A percentile compares a stretch with the other conserved stretches of the same genome.
phyloP scores from a whole-genome alignment of 2,888 invertebrate species.

The Campoletis raptor region DNA sequence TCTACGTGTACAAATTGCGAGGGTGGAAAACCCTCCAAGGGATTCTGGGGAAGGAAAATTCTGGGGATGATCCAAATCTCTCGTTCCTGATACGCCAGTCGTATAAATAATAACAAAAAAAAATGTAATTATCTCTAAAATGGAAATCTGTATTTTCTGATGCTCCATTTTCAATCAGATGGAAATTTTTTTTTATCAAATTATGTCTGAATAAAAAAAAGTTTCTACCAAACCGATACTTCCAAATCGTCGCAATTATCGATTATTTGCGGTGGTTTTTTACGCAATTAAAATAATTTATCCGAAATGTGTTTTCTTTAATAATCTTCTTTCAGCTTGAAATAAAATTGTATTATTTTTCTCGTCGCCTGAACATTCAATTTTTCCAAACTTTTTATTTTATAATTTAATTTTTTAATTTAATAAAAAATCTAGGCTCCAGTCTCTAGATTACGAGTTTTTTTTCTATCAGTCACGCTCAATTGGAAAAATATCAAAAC shows the following conservation, averaged over 20 bases:
- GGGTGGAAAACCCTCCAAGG: constrained; percentile 20
- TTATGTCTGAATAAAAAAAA: background rate
- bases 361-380: too few relatives aligned
- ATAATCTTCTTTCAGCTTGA: background rate
- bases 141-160: background rate
- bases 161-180: background rate
- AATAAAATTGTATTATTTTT: background rate
- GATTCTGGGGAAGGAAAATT: constrained; percentile 33
- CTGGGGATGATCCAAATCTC: background rate
- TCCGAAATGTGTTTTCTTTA: background rate
- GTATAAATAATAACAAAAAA: constrained; percentile 32
- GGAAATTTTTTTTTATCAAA: background rate
- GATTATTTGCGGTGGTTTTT: background rate
- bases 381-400: too few relatives aligned
- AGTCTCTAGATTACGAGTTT: background rate
- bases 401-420: background rate
- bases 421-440: background rate
- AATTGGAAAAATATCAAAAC: too few relatives aligned
- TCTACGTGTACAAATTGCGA: constrained; percentile 18
- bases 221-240: background rate
- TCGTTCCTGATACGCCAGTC: constrained; percentile 42
- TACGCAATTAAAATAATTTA: background rate
- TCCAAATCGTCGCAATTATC: background rate
- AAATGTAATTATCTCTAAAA: background rate
- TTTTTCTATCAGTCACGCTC: too few relatives aligned